Conservation (phyloP, 2,797 vertebrate species). For the Chloroceryle inda region DNA sequence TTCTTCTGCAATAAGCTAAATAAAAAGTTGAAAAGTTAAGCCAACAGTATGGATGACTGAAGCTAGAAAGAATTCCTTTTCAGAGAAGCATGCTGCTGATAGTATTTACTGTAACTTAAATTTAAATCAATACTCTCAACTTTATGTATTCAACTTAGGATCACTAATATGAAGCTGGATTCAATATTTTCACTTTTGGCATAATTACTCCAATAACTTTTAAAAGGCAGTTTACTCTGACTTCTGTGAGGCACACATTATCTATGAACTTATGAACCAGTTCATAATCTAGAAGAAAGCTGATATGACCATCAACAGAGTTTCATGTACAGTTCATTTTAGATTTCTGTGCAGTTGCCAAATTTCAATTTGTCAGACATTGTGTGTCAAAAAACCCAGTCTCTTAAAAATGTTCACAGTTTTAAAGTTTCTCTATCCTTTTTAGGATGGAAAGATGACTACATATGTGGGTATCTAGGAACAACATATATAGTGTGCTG, state of each 20-base stretch:
- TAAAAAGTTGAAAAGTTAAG: constrained; percentile 23
- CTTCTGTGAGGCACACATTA: neutral
- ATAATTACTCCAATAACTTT: neutral
- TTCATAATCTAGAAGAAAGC: neutral
- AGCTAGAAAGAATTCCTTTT: neutral
- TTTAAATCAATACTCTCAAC: neutral
- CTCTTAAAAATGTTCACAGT: neutral
- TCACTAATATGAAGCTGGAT: neutral
- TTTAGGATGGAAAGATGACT: neutral
- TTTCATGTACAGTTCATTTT: neutral
- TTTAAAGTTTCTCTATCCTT: neutral
- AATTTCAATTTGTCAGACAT: neutral
- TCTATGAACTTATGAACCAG: neutral
- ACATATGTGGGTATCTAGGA: neutral
- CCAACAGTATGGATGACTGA: neutral
- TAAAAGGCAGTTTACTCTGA: neutral
- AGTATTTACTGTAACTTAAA: neutral
- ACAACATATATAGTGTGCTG: accelerated
- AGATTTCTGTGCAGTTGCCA: neutral
- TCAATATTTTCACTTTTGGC: neutral
- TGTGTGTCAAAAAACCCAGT: neutral
- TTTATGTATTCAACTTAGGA: neutral
- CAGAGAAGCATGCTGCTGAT: neutral
- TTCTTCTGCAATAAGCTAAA: constrained; percentile 96
- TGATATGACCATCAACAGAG: neutral